Conservation (phyloP, 2,797 vertebrate genomes). For the Hyperoplus immaculatus region DNA sequence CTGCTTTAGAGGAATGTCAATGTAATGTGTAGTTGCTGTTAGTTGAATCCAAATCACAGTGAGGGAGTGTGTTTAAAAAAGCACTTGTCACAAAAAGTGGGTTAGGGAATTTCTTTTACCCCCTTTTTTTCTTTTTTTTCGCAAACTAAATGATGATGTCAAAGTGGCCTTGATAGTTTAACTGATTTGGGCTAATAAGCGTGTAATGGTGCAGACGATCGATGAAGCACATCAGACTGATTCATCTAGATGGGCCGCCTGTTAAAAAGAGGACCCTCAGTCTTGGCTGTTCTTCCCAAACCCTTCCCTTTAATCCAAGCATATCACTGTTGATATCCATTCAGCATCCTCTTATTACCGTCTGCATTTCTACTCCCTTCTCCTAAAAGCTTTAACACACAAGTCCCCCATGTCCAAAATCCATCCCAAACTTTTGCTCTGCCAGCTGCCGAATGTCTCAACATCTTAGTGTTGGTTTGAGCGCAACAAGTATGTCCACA, state of each 20-base stretch:
- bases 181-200: slow-evolving; percentile 15
- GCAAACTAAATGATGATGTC: slow-evolving; percentile 17
- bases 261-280: slow-evolving; percentile 23
- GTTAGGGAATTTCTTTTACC: slow-evolving; percentile 14
- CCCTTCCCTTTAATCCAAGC: background rate
- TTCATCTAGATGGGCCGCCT: slow-evolving; percentile 15
- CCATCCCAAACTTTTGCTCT: slow-evolving; percentile 47
- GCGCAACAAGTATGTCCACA: slow-evolving; percentile 85
- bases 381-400: slow-evolving; percentile 16
- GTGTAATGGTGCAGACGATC: slow-evolving; percentile 1
- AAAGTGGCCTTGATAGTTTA: slow-evolving; percentile 21
- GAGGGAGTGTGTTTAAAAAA: slow-evolving; percentile 18
- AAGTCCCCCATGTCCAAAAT: slow-evolving; percentile 25
- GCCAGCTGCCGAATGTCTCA: slow-evolving; percentile 85
- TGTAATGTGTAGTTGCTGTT: slow-evolving; percentile 19
- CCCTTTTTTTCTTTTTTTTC: background rate
- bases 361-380: slow-evolving; percentile 20
- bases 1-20: slow-evolving; percentile 37
- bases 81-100: slow-evolving; percentile 1
- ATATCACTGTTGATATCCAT: slow-evolving; percentile 19
- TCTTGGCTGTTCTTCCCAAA: slow-evolving; percentile 35
- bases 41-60: slow-evolving; percentile 24
- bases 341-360: slow-evolving; percentile 17
- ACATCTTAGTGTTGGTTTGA: slow-evolving; percentile 85
- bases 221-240: slow-evolving; percentile 8